These are phyloP conservation scores for Philantomba maxwellii DNA, from an alignment of 2,113 vertebrate species.

Conservation along the genomic window DNA sequence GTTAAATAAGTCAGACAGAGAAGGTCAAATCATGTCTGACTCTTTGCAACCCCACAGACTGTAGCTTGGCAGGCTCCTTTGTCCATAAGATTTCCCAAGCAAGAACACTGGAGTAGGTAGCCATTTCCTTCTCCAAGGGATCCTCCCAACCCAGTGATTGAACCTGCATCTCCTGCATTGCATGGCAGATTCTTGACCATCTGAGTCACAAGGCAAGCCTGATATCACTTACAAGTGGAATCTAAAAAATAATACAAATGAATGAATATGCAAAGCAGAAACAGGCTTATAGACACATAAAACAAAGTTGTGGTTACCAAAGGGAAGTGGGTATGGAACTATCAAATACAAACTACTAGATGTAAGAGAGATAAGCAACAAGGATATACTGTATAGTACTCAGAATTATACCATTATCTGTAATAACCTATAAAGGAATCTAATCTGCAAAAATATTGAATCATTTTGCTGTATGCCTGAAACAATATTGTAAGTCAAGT, in stretches of 20 bases:
- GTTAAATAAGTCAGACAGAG: neutral
- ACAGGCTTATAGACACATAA: neutral
- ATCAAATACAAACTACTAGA: neutral
- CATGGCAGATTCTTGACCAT: neutral
- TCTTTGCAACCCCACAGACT: neutral
- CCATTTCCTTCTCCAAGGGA: neutral
- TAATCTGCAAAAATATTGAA: neutral
- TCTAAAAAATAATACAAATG: neutral
- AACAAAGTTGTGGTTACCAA: neutral
- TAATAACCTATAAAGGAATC: neutral
- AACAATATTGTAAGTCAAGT: neutral
- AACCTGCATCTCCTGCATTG: neutral
- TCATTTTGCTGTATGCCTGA: neutral
- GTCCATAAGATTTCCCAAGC: neutral
- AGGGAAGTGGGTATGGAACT: neutral
- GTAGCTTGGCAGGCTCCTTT: neutral
- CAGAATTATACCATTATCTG: neutral
- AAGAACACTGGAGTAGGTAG: neutral
- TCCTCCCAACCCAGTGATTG: neutral
- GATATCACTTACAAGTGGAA: neutral
- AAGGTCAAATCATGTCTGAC: neutral
- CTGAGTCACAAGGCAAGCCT: neutral
- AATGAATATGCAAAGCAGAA: neutral
- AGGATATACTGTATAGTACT: neutral
- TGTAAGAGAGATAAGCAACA: neutral